Evolutionary conservation across 2,113 vertebrate genomes (phyloP).

Genomic region (Barbus barbus): DNA sequence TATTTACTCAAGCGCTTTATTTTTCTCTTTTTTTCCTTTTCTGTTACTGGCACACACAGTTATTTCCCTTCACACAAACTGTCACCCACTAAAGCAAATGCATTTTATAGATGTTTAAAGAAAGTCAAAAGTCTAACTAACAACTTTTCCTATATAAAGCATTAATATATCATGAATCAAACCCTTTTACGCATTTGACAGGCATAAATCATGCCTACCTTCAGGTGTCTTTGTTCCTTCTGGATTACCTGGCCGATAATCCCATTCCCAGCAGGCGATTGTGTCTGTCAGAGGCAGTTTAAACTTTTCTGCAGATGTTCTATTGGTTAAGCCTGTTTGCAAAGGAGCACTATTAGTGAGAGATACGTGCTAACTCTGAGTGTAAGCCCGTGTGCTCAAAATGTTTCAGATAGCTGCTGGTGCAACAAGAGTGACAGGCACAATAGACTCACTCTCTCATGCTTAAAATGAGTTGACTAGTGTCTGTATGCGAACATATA

Average conservation of each 20-base stretch:
- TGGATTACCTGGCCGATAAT: slow-evolving; percentile 42
- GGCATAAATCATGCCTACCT: slow-evolving; percentile 76
- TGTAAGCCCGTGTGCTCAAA: slow-evolving; percentile 71
- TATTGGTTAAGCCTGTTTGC: slow-evolving; percentile 66
- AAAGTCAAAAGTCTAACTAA: neutral
- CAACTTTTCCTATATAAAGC: neutral
- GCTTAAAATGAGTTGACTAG: slow-evolving; percentile 75
- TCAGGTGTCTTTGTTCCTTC: slow-evolving; percentile 50
- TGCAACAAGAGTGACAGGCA: slow-evolving; percentile 77
- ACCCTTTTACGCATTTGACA: neutral
- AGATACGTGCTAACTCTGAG: slow-evolving; percentile 76
- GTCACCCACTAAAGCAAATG: neutral
- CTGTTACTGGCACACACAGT: neutral
- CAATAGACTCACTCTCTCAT: slow-evolving; percentile 73
- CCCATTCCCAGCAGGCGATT: slow-evolving; percentile 71
- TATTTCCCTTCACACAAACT: neutral
- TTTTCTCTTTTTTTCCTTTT: too few relatives aligned
- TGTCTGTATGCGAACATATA: slow-evolving; percentile 58
- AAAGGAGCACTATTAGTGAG: slow-evolving; percentile 67
- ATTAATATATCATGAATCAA: too few relatives aligned
- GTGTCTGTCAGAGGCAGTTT: slow-evolving; percentile 68
- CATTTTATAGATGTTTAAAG: neutral
- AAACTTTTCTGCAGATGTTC: slow-evolving; percentile 67
- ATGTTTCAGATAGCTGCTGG: slow-evolving; percentile 82
- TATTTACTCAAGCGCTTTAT: neutral